phyloP scores from a whole-genome alignment of 1,140 invertebrate species.

The Akabosia matsudoensis region DNA sequence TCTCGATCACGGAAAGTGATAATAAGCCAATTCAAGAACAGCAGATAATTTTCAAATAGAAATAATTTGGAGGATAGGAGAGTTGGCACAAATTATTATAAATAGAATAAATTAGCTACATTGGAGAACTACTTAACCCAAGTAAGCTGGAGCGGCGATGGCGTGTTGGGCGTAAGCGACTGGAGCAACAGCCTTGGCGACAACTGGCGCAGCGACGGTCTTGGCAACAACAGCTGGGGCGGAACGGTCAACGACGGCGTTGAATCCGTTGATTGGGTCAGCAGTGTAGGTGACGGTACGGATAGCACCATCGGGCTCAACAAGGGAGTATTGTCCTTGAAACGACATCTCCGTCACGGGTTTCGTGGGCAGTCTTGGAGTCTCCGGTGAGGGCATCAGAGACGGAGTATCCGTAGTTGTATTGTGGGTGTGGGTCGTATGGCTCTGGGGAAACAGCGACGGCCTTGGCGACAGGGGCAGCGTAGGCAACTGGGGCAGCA shows the following conservation, averaged over 20 bases:
- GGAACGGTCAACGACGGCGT: constrained; percentile 39
- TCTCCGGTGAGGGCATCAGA: constrained; percentile 47
- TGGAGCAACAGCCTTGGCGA: not conserved
- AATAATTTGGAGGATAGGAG: not conserved
- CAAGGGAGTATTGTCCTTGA: constrained; percentile 47
- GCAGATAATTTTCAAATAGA: not conserved
- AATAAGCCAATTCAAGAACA: not conserved
- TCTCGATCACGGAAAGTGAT: too few species aligned
- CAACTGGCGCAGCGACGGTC: constrained; percentile 1
- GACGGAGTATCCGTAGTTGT: constrained; percentile 33
- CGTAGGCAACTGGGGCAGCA: not conserved
- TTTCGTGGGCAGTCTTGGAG: constrained; percentile 24
- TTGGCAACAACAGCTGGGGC: constrained; percentile 9
- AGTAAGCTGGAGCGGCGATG: not conserved
- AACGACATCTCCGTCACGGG: constrained; percentile 22
- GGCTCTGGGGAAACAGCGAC: constrained; percentile 9
- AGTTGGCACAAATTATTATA: not conserved
- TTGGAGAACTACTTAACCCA: not conserved
- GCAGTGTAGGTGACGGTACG: constrained; percentile 64
- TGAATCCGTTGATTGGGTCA: constrained; percentile 58
- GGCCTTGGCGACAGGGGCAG: not conserved
- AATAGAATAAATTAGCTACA: not conserved
- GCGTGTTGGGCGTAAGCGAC: not conserved
- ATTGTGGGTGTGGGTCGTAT: constrained; percentile 27
- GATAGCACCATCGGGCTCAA: constrained; percentile 72